Evolutionary conservation across 2,113 vertebrate genomes (phyloP).

Genomic region (Rhinoderma darwinii): DNA sequence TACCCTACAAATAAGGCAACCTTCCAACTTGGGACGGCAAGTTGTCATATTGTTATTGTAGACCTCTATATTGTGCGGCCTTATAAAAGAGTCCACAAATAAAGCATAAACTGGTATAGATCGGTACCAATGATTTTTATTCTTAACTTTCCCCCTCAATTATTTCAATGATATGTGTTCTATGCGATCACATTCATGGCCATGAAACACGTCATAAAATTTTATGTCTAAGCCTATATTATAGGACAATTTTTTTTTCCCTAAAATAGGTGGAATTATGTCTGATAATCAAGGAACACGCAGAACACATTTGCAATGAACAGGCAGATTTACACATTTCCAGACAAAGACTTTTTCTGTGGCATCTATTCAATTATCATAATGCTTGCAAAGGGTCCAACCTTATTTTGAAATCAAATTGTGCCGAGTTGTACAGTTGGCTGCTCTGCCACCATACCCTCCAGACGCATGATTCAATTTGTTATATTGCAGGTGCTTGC

Average conservation of each 20-base stretch:
- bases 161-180: background rate
- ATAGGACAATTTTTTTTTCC: background rate
- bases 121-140: constrained; percentile 11
- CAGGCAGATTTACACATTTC: constrained; percentile 46
- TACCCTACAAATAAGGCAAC: background rate
- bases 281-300: background rate
- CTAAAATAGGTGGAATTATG: constrained; percentile 20
- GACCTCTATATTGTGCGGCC: constrained; percentile 17
- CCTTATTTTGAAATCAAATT: constrained; percentile 52
- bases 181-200: background rate
- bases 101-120: background rate
- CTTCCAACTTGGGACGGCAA: constrained; percentile 8
- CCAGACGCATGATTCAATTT: constrained; percentile 35
- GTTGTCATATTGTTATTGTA: constrained; percentile 5
- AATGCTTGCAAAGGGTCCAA: constrained; percentile 10
- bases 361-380: constrained; percentile 42
- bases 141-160: background rate
- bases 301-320: constrained; percentile 10
- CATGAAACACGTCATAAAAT: constrained; percentile 1
- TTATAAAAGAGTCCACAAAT: background rate
- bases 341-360: constrained; percentile 42
- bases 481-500: constrained; percentile 24
- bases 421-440: constrained; percentile 38
- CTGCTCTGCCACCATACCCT: constrained; percentile 22
- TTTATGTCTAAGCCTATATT: background rate